Percentiles rank a stretch among this genome's conserved stretches.
Conservation (phyloP, 1,140 invertebrate species). For the Trichogramma pretiosum region DNA sequence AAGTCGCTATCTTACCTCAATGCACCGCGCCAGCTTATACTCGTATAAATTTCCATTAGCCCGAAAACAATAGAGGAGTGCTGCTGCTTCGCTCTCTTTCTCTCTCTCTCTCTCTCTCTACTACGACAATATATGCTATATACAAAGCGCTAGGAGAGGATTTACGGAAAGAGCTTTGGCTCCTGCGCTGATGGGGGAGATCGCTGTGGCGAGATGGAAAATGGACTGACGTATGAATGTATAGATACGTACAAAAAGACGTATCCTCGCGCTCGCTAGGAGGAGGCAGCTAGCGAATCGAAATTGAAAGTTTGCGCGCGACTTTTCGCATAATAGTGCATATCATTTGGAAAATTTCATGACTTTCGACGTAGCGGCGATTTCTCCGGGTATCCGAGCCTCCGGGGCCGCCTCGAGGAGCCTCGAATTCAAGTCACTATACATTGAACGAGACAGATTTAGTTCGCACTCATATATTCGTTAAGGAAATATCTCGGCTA, state of each 20-base stretch:
- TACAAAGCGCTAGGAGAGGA: conserved; percentile 12
- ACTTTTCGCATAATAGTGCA: conserved; percentile 12
- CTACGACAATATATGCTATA: too few species aligned
- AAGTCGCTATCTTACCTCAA: too few species aligned
- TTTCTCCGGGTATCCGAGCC: not conserved
- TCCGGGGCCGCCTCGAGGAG: too few species aligned
- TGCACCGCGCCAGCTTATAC: too few species aligned
- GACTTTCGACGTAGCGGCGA: too few species aligned
- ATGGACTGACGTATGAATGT: conserved; percentile 20
- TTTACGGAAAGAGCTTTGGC: conserved; percentile 12
- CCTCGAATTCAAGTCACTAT: too few species aligned
- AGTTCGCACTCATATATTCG: too few species aligned
- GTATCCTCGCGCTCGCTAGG: too few species aligned
- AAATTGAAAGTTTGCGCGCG: conserved; percentile 14
- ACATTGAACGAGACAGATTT: too few species aligned
- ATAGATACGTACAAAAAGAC: conserved; percentile 2
- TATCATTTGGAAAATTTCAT: conserved; percentile 16
- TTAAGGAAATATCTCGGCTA: too few species aligned
- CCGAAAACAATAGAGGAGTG: conserved; percentile 18
- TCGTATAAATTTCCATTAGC: conserved; percentile 20
- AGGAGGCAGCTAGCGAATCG: not conserved
- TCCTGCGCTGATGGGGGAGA: not conserved
- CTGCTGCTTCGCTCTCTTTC: too few species aligned
- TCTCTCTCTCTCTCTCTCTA: too few species aligned
- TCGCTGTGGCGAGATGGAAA: conserved; percentile 15